Evolutionary conservation across 1,140 invertebrate genomes (phyloP).

Genomic region (Psix sp.): DNA sequence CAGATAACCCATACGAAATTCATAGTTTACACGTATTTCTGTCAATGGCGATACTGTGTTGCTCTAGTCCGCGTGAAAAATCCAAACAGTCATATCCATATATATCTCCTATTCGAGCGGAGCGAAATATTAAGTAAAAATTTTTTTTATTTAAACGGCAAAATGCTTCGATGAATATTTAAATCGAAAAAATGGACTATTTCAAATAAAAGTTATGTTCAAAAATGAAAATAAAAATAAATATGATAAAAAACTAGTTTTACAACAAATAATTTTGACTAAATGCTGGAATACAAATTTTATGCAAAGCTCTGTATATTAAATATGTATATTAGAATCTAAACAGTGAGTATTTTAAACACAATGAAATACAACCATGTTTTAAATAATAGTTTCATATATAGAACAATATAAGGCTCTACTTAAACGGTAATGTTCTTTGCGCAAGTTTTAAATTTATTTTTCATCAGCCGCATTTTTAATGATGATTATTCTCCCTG

Average conservation of each 20-base stretch:
- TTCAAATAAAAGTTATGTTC: conserved; percentile 13
- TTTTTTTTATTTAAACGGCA: conserved; percentile 33
- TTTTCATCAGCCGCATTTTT: no score
- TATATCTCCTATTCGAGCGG: conserved; percentile 18
- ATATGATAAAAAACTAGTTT: not conserved
- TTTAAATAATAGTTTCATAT: no score
- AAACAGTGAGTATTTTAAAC: no score
- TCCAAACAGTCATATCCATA: conserved; percentile 10
- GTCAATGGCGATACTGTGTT: conserved; percentile 25
- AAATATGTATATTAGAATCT: no score
- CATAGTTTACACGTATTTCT: conserved; percentile 54
- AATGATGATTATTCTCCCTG: no score
- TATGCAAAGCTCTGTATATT: no score
- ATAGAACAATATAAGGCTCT: no score
- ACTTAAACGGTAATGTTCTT: no score
- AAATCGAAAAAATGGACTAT: conserved; percentile 17
- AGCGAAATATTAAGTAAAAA: conserved; percentile 34
- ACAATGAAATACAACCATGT: no score
- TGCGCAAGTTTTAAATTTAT: conserved; percentile 1
- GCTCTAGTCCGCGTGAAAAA: conserved; percentile 25
- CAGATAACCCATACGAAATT: conserved; percentile 48
- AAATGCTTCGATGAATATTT: conserved; percentile 34
- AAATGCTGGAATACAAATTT: no score
- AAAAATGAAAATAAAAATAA: conserved; percentile 9
- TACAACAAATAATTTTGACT: no score